Base-by-base conservation (phyloP, 1,140 invertebrate genomes). In the Pogonus chalceus region DNA sequence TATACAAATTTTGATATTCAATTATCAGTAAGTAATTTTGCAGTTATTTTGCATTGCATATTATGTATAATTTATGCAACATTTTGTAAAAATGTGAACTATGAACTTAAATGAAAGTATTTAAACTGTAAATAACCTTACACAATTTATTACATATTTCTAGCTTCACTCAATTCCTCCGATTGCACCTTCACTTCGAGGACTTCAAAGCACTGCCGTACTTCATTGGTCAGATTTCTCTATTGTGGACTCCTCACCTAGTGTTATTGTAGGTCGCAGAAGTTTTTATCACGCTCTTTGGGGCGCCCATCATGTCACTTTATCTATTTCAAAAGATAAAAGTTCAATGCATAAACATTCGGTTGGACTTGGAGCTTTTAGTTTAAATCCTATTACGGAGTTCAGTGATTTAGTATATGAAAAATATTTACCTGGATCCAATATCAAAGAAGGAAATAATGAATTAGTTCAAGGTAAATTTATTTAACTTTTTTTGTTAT, bases 381-480 rank as follows among this genome's bases (percentile, higher is more conserved):
- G 77, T 62, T 71, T 89, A 47, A 78, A 78, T 54, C 83, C 87
- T 2, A 75, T 90, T 23, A 83, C 84, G 4, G 84, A 88, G 66
- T 90, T 90, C 68, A 83, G 80, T 61, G 86, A 90, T 63, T 65
- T 82, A 55, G 79, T 88, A 22, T 82, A 85, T 12, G 70, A 78
- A 20, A 77, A 83, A 58, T 81, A 84, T 60, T 56, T 73, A 49
- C 69, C 70, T 2, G 51, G 67, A 51, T 64, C 66, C 68, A 53
- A 65, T 69, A 2, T 69, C 74, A 1, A 71, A 69, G 52, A 65
- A 71, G 14, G 67, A 69, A 23, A 65, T n/a, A n/a, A 58, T 16
- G 70, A 74, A 4, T 74, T 79, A 56, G 68, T 80, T 20, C 81
- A 87, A 78, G 83, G 82, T 85, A 59, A 51, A 48, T 20, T n/a